These are phyloP conservation scores for Sarcophaga variegata DNA, from an alignment of 2,888 invertebrate species.

Conservation along the genomic window DNA sequence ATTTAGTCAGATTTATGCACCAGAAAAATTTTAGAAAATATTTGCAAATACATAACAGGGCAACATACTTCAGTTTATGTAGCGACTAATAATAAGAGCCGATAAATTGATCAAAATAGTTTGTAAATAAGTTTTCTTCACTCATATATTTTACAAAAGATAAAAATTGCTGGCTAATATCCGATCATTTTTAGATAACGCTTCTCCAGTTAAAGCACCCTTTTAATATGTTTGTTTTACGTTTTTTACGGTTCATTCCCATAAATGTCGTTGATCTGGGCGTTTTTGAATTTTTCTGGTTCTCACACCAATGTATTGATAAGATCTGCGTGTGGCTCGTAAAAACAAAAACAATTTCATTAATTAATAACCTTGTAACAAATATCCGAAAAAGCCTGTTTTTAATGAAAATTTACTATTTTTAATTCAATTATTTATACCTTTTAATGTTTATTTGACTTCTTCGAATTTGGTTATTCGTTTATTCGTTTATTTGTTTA, in stretches of 20 bases:
- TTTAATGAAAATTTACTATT: not conserved
- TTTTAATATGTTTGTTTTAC: not conserved
- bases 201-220: no score
- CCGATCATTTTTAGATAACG: no score
- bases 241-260: not conserved
- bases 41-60: no score
- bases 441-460: not conserved
- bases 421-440: not conserved
- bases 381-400: not conserved
- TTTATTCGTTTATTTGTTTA: constrained; percentile 6
- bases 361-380: constrained; percentile 27
- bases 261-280: not conserved
- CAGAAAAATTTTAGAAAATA: no score
- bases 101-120: no score
- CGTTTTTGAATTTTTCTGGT: not conserved
- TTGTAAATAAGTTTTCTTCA: no score
- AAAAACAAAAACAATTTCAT: constrained; percentile 22
- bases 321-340: not conserved
- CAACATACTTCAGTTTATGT: no score
- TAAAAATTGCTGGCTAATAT: no score
- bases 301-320: not conserved
- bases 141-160: no score
- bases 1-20: no score
- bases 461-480: not conserved
- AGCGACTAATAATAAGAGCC: no score